Percentiles rank a stretch among this genome's conserved stretches.
phyloP scores from a whole-genome alignment of 92 coral and sea anemone genomes.

The Heteractis magnifica region DNA sequence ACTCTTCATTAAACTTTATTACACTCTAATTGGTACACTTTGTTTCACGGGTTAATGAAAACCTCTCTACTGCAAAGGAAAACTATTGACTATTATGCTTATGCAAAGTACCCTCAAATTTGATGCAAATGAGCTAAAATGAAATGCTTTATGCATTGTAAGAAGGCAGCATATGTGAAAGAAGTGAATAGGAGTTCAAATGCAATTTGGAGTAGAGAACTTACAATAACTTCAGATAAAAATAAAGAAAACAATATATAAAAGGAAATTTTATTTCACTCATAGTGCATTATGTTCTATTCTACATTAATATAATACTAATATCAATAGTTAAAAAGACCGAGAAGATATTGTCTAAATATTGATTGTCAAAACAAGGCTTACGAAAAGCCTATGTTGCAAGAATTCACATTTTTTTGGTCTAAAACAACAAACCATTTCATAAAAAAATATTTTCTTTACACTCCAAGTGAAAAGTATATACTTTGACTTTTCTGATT shows the following conservation, averaged over 20 bases:
- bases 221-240: background rate
- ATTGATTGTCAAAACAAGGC: background rate
- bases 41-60: too few species aligned
- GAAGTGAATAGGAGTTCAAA: too few species aligned
- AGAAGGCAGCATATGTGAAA: too few species aligned
- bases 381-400: background rate
- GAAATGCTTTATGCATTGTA: too few species aligned
- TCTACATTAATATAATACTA: background rate
- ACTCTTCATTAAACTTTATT: too few species aligned
- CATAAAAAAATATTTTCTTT: slow-evolving; percentile 5
- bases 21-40: too few species aligned
- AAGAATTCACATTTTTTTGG: background rate
- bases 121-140: too few species aligned
- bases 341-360: background rate
- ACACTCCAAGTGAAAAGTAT: background rate
- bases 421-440: background rate
- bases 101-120: too few species aligned
- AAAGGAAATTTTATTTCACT: background rate
- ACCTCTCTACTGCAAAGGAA: too few species aligned
- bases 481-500: background rate
- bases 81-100: too few species aligned
- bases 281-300: background rate
- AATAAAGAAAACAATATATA: background rate
- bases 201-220: too few species aligned
- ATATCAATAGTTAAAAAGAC: background rate